A percentile compares a stretch with the other conserved stretches of the same genome.
Conservation (phyloP, 2,888 invertebrate species). For the Apotomis turbidana region DNA sequence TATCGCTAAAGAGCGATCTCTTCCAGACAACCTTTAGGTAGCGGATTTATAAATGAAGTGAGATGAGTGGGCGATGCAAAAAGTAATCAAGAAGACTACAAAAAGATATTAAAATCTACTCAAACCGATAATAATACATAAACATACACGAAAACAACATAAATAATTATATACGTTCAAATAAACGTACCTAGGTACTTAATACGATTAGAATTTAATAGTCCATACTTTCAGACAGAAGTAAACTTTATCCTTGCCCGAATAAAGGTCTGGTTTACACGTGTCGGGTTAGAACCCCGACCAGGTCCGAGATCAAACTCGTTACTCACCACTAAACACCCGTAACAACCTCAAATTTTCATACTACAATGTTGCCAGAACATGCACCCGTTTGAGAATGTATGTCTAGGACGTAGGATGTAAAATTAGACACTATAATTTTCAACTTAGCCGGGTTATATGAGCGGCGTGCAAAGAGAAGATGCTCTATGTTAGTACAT, state of each 20-base stretch:
- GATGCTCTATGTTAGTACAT: neutral
- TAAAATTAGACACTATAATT: neutral
- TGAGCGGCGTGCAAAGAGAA: neutral
- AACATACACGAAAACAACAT: no score
- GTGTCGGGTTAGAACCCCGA: slow-evolving; percentile 1
- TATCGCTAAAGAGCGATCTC: no score
- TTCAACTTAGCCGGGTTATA: neutral
- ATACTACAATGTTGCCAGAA: slow-evolving; percentile 38
- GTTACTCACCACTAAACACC: slow-evolving; percentile 15
- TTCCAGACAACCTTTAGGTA: no score
- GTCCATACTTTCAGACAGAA: neutral
- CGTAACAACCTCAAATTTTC: slow-evolving; percentile 26
- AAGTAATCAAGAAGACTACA: no score
- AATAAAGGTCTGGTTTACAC: slow-evolving; percentile 12
- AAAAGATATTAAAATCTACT: no score
- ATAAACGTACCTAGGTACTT: no score
- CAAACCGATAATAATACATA: no score
- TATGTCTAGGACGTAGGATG: neutral
- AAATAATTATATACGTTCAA: no score
- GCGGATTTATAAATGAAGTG: no score
- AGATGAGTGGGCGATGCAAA: no score
- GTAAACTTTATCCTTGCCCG: slow-evolving; percentile 1
- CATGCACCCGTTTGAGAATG: neutral
- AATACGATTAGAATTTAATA: no score
- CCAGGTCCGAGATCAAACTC: slow-evolving; percentile 3